Evolutionary conservation across 1,140 invertebrate species (phyloP).

Genomic region (Papilio polyxenes): DNA sequence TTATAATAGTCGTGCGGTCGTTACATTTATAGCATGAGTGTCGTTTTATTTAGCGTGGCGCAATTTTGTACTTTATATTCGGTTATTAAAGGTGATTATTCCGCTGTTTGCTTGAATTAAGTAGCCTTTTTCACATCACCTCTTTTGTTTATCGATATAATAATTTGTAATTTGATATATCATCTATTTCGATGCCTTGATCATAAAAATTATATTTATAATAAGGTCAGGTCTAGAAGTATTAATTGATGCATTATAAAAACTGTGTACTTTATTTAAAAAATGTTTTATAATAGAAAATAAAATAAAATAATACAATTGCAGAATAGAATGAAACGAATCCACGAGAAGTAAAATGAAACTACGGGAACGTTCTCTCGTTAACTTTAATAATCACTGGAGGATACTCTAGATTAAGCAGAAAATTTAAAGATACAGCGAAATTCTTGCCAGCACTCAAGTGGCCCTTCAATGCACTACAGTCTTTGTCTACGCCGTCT

Average conservation of each 20-base stretch:
- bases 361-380: constrained; percentile 42
- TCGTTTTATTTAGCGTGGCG: constrained; percentile 36
- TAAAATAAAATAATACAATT: constrained; percentile 22
- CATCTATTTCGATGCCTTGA: background rate
- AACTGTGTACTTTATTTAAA: background rate
- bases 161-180: background rate
- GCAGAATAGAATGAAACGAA: constrained; percentile 40
- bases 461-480: constrained; percentile 50
- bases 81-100: constrained; percentile 8
- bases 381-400: constrained; percentile 60
- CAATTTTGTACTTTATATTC: constrained; percentile 40
- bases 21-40: constrained; percentile 36
- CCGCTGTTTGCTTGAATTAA: background rate
- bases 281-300: background rate
- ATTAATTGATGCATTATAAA: background rate
- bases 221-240: background rate
- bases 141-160: background rate
- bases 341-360: constrained; percentile 30
- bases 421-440: constrained; percentile 69
- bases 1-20: constrained; percentile 41
- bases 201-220: background rate
- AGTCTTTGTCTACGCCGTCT: constrained; percentile 46
- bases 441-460: constrained; percentile 63
- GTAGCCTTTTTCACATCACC: background rate
- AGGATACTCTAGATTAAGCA: constrained; percentile 57